Conservation (phyloP, 2,113 vertebrate species). For the Cnemophilus loriae region DNA sequence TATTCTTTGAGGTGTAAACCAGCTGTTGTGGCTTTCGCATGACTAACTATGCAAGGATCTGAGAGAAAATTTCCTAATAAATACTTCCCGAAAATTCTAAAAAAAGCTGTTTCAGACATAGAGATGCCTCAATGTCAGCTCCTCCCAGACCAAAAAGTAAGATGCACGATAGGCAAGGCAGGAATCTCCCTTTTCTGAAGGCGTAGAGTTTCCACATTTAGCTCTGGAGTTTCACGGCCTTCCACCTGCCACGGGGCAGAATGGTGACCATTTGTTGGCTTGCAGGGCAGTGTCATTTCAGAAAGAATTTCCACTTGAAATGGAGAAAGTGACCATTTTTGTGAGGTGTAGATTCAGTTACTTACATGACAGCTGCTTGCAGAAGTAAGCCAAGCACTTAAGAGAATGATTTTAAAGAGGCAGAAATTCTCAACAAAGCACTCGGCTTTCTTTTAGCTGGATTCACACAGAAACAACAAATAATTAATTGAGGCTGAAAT, state of each 20-base stretch:
- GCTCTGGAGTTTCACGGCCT: background rate
- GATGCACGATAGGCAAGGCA: background rate
- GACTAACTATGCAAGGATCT: background rate
- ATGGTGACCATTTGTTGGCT: constrained; percentile 23
- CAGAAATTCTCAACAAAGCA: background rate
- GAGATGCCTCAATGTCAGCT: background rate
- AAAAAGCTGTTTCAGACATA: background rate
- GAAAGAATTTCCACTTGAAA: constrained; percentile 40
- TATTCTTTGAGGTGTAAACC: constrained; percentile 3
- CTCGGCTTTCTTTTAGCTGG: background rate
- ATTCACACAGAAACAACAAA: constrained; percentile 15
- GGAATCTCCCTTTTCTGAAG: constrained; percentile 12
- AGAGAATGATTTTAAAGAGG: background rate
- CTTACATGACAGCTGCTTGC: constrained; percentile 32
- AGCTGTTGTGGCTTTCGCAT: background rate
- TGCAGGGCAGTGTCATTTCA: background rate
- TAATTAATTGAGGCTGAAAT: constrained; percentile 34
- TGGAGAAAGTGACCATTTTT: constrained; percentile 49
- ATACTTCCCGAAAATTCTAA: background rate
- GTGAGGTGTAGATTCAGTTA: constrained; percentile 14
- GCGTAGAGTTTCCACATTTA: constrained; percentile 25
- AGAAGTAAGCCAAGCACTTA: background rate
- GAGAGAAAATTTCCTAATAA: background rate
- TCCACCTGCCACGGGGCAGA: constrained; percentile 31
- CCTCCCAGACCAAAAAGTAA: background rate